Evolutionary conservation across 1,140 invertebrate species (phyloP).

Genomic region (Apis mellifera): DNA sequence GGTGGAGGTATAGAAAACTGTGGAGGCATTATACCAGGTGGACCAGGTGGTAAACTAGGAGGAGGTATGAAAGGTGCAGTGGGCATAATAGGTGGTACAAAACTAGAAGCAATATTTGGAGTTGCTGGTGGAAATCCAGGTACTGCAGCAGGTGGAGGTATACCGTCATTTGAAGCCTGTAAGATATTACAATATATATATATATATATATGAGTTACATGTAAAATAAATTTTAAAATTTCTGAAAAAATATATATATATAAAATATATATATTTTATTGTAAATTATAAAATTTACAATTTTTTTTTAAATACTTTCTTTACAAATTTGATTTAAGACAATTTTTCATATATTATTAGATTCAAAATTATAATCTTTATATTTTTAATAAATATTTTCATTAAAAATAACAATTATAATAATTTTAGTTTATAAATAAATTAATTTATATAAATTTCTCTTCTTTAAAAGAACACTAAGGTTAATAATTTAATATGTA

Average conservation of each 20-base stretch:
- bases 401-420: neutral
- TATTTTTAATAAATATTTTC: neutral
- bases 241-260: neutral
- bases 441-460: neutral
- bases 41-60: slow-evolving; percentile 77
- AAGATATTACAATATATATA: slow-evolving; percentile 4
- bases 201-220: neutral
- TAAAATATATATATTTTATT: neutral
- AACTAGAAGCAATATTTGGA: slow-evolving; percentile 74
- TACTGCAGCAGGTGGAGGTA: slow-evolving; percentile 84
- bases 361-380: neutral
- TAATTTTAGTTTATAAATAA: slow-evolving; percentile 2
- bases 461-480: neutral
- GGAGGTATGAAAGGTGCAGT: slow-evolving; percentile 78
- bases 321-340: neutral
- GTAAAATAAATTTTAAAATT: neutral
- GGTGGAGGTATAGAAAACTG: slow-evolving; percentile 89
- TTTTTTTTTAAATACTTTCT: neutral
- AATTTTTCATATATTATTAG: neutral
- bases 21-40: slow-evolving; percentile 87
- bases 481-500: neutral
- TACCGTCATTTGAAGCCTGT: slow-evolving; percentile 78
- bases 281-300: neutral
- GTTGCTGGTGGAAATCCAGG: slow-evolving; percentile 76
- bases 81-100: slow-evolving; percentile 78